Base-by-base conservation (phyloP, 92 coral and sea anemone genomes). In the Palythoa grandiflora region DNA sequence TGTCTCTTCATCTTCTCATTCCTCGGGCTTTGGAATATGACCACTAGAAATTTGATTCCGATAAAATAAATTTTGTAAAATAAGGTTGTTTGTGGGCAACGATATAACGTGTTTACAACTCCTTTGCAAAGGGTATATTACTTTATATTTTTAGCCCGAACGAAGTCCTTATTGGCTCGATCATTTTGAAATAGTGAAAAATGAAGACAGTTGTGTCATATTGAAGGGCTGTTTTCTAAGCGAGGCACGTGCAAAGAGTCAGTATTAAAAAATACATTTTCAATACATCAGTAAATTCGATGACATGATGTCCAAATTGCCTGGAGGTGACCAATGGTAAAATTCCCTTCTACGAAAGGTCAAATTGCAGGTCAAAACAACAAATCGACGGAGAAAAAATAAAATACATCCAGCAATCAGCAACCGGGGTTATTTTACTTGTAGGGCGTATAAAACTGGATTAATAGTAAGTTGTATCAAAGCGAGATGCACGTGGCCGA, bases 291-390 rank as follows among this genome's bases (percentile, higher is more conserved):
- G 39, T 39, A 66, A 7, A 10, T 6, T 36, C 52, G 28, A 2
- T 63, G 85, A 65, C 74, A 81, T 17, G 40, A 15, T 66, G 48
- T 71, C 86, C 3, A 81, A 63, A 53, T 39, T 66, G 61, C 86
- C 86, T 5, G 0, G 15, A 66, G 86, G 40, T 71, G 44, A 81
- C 75, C 86, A 81, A 48, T 65, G 70, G 8, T n/a, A 63, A 20
- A 21, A 6, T 48, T 16, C 75, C 17, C 15, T 15, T 9, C 48
- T 1, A 9, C 28, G 21, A 66, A 66, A 68, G 86, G 73, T 63
- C 75, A 44, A 71, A 66, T 55, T 48, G 71, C 28, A 70, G 39
- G 47, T 78, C 83, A 81, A 20, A 79, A 48, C 75, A 66, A 66
- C 40, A 16, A 44, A 63, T 8, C 40, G 86, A 15, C 86, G 73